Conservation (phyloP, 2,113 vertebrate species). For the Lagopus muta region DNA sequence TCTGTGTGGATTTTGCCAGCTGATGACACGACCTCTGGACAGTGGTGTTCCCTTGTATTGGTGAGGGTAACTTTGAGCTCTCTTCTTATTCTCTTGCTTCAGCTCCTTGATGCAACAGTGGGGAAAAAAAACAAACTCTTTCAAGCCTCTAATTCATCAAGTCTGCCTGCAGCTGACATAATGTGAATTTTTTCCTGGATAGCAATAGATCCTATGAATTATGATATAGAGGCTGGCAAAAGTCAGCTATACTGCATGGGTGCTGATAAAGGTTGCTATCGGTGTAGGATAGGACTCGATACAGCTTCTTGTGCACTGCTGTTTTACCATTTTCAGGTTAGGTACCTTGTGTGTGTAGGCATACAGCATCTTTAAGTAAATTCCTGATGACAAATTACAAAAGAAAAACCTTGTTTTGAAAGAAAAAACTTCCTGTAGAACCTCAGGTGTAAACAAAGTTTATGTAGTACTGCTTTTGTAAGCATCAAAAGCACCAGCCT, state of each 20-base stretch:
- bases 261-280: neutral
- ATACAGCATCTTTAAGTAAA: neutral
- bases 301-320: neutral
- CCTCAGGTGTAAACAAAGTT: neutral
- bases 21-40: accelerated
- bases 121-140: neutral
- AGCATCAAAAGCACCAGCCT: neutral
- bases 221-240: neutral
- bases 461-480: neutral
- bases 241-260: accelerated
- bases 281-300: accelerated
- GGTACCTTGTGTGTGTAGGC: neutral
- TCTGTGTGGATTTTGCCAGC: accelerated
- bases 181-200: neutral
- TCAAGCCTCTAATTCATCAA: neutral
- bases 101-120: neutral
- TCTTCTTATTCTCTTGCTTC: neutral
- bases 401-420: neutral
- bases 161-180: neutral
- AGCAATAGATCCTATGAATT: neutral
- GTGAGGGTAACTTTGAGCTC: neutral
- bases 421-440: neutral
- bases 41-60: accelerated
- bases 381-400: neutral
- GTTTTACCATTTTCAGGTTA: neutral